These are phyloP conservation scores for Thaleichthys pacificus DNA, from an alignment of 2,797 vertebrate genomes.

Conservation along the genomic window DNA sequence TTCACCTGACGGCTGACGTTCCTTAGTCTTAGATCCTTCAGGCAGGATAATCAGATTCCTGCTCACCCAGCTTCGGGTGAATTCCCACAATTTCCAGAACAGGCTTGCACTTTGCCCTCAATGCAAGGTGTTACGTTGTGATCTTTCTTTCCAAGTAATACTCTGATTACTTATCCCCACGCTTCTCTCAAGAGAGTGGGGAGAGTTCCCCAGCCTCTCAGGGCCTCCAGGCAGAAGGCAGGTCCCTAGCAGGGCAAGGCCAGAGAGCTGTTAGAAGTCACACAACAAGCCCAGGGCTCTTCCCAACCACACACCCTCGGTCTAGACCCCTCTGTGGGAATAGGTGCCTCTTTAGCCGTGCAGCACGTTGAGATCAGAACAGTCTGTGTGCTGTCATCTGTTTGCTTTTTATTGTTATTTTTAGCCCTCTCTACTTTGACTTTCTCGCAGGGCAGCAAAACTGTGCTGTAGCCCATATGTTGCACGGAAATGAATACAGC, in stretches of 20 bases:
- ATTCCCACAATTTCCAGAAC: not conserved
- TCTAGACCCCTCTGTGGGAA: constrained; percentile 11
- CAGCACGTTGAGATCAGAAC: not conserved
- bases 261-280: constrained; percentile 45
- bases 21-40: not conserved
- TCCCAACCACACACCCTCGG: constrained; percentile 23
- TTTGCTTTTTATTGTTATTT: not conserved
- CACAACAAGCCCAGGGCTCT: constrained; percentile 41
- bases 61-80: not conserved
- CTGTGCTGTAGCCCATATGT: not conserved
- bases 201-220: not conserved
- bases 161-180: not conserved
- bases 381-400: not conserved
- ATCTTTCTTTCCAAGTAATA: no score
- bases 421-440: not conserved
- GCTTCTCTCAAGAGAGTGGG: not conserved
- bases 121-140: no score
- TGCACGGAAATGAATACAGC: not conserved
- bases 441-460: not conserved
- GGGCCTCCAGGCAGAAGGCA: constrained; percentile 15
- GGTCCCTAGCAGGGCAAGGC: constrained; percentile 21
- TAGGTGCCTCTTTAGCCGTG: not conserved
- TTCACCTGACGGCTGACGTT: not conserved
- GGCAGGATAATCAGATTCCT: not conserved
- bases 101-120: no score